Conservation (phyloP, 2,888 invertebrate genomes). For the Chrysina gloriosa region DNA sequence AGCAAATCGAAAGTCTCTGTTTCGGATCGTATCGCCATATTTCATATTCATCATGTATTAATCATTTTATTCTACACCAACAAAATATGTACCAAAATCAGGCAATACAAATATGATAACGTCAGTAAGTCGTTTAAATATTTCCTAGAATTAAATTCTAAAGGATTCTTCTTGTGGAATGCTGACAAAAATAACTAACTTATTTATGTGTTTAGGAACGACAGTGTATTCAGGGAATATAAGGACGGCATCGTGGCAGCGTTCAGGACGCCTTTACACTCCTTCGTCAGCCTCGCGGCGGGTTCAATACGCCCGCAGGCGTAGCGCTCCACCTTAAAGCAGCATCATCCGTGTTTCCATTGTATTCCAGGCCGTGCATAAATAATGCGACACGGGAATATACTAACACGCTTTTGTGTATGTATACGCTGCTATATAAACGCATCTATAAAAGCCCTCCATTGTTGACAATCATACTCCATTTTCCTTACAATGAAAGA, state of each 20-base stretch:
- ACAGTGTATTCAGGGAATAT: not conserved
- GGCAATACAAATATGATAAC: too few relatives aligned
- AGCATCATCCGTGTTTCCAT: slow-evolving; percentile 35
- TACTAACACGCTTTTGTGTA: slow-evolving; percentile 4
- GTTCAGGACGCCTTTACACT: slow-evolving; percentile 55
- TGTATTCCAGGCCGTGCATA: slow-evolving; percentile 35
- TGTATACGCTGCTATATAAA: not conserved
- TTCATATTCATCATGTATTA: too few relatives aligned
- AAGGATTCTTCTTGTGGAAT: not conserved
- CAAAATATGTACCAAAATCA: too few relatives aligned
- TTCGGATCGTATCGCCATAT: too few relatives aligned
- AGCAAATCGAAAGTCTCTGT: too few relatives aligned
- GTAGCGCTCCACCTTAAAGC: slow-evolving; percentile 55
- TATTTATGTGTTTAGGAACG: not conserved
- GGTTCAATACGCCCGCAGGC: slow-evolving; percentile 58
- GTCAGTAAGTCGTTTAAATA: too few relatives aligned
- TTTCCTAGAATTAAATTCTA: not conserved
- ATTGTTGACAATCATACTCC: slow-evolving; percentile 1
- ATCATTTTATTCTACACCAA: too few relatives aligned
- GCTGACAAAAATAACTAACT: not conserved
- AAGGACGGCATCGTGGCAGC: not conserved
- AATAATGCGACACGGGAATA: not conserved
- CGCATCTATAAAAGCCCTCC: not conserved
- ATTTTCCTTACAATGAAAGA: not conserved
- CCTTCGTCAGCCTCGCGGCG: slow-evolving; percentile 60